These are phyloP conservation scores for Necrosyrtes monachus DNA, from an alignment of 2,797 vertebrate species.

Conservation along the genomic window DNA sequence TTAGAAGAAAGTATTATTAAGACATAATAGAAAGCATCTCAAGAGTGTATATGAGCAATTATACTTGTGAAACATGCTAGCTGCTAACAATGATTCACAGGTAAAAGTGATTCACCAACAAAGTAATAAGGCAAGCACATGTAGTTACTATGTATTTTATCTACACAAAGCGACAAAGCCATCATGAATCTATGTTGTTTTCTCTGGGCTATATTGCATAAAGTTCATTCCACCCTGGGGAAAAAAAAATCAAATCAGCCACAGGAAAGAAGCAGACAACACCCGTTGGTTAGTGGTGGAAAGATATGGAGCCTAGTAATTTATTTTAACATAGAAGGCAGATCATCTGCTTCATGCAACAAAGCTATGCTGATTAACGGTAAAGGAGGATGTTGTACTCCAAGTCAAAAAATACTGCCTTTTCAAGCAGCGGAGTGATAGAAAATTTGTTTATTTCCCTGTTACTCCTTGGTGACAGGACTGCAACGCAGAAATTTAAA, in stretches of 20 bases:
- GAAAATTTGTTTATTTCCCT: neutral
- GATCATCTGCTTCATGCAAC: neutral
- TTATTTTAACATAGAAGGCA: neutral
- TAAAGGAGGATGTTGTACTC: neutral
- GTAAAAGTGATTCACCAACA: neutral
- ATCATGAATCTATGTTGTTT: neutral
- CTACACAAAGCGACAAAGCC: neutral
- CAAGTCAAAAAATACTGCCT: neutral
- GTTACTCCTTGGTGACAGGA: neutral
- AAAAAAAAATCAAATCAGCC: neutral
- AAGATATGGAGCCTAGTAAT: neutral
- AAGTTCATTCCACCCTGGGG: neutral
- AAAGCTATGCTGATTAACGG: neutral
- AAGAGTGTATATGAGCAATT: neutral
- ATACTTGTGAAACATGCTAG: neutral
- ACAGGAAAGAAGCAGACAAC: neutral
- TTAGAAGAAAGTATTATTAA: neutral
- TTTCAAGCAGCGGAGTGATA: neutral
- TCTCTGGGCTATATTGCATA: neutral
- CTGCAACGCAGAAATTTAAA: neutral
- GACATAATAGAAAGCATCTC: neutral
- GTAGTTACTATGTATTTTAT: neutral
- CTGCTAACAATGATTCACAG: neutral
- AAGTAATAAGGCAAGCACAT: neutral
- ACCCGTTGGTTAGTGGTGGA: neutral